Base-by-base conservation (phyloP, 1,140 invertebrate species). In the Venturia canescens region DNA sequence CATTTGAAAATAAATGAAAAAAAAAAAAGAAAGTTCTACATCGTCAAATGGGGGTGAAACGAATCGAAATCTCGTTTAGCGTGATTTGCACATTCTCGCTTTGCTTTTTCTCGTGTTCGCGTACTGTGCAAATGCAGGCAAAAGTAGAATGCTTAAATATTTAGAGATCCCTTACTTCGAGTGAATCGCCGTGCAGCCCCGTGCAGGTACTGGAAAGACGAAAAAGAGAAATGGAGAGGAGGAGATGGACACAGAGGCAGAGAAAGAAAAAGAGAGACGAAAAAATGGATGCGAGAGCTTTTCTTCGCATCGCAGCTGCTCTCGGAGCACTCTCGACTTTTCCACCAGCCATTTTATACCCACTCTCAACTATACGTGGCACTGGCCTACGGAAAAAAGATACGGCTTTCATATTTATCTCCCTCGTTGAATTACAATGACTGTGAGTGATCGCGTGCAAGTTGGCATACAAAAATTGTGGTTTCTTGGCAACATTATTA, bases 81-180 rank as follows among this genome's bases (percentile, higher is more conserved):
- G 53, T 31, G 15, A 82, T 78, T 71, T 72, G 50, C 34, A 21
- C 70, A 23, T 44, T 63, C 69, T 44, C 48, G 23, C 38, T 53
- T 81, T 83, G 80, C 72, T 69, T 69, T 31, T 69, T 31, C n/a
- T 69, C 18, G 23, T 69, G 27, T 78, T 80, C 31, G 75, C 75
- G 21, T n/a, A 60, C 31, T 34, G 50, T 60, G 26, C 15, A 63
- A 77, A 77, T 77, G 57, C 31, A 77, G 60, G 23, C 57, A 38
- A 31, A 66, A 77, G 57, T 77, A 26, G 29, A 21, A 34, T 60
- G 57, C 53, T 77, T 44, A 44, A 77, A 77, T 77, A 77, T 77
- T 66, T 77, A 77, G 34, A 60, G 26, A 77, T 44, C 57, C 27
- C 75, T 44, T 27, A 23, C 57, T 53, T 63, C 34, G 57, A 77